Base-by-base conservation (phyloP, 2,797 vertebrate species). In the Apogon hyalosoma region DNA sequence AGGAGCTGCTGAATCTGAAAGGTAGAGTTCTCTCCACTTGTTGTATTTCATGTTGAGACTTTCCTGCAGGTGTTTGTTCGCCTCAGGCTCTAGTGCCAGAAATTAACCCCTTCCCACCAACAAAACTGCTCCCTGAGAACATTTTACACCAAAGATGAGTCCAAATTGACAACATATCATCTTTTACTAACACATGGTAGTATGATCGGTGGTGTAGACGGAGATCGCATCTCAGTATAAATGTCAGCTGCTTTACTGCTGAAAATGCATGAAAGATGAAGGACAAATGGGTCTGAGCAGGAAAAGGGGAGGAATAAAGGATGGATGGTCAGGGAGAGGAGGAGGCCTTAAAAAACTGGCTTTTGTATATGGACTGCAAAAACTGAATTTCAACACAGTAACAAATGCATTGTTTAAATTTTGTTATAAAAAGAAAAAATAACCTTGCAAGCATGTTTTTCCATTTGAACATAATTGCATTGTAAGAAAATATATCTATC, bases 31-130 rank as follows among this genome's bases (percentile, higher is more conserved):
- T 49, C 63, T 56, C 46, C 38, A 41, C n/a, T 45, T 75, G 61
- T 58, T 63, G 33, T 38, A 31, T 69, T 62, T 72, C 63, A 54
- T 81, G 67, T 63, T n/a, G 6, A 74, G 51, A 69, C 64, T 50
- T 74, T 79, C 67, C 77, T 45, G 64, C 71, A 87, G 78, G 74
- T 75, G 79, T 71, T 77, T 53, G 62, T 60, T 12, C 0, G 45
- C 59, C 61, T 63, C 38, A 43, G 62, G 45, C 52, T n/a, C n/a
- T 12, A 65, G 28, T 4, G 43, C 33, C 15, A 14, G 15, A n/a
- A 53, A 52, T 84, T 73, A 88, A 84, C 75, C 54, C 69, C 16
- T 68, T 73, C 76, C 24, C 49, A 21, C 36, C 52, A 15, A 28
- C 38, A 11, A 13, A 9, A 13, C 40, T 45, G 11, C n/a, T 7